Conservation (phyloP, 2,797 vertebrate species). For the Crenichthys baileyi region DNA sequence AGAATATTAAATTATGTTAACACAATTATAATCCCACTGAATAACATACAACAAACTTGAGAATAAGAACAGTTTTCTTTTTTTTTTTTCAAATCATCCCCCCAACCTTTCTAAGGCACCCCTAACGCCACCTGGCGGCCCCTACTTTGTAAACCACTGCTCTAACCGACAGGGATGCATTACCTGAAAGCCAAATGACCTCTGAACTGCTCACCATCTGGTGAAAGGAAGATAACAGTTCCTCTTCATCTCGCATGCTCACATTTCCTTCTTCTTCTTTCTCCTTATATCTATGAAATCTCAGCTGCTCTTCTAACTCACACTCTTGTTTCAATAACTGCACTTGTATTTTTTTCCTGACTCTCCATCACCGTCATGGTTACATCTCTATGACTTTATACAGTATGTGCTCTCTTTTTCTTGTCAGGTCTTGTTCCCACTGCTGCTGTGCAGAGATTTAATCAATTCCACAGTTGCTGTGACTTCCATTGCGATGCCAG, state of each 20-base stretch:
- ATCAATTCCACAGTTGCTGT: constrained; percentile 51
- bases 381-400: constrained; percentile 3
- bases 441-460: constrained; percentile 47
- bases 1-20: too few relatives aligned
- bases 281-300: neutral
- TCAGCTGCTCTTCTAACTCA: neutral
- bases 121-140: too few relatives aligned
- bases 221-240: constrained; percentile 12
- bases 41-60: too few relatives aligned
- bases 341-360: neutral
- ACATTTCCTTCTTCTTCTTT: neutral
- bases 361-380: neutral
- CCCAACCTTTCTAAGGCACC: too few relatives aligned
- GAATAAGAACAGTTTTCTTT: too few relatives aligned
- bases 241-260: constrained; percentile 8
- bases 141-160: too few relatives aligned
- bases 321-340: neutral
- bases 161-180: neutral
- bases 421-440: neutral
- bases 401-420: neutral
- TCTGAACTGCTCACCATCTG: constrained; percentile 24
- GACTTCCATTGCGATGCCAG: constrained; percentile 29
- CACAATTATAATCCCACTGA: too few relatives aligned
- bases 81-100: too few relatives aligned
- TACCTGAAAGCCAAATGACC: constrained; percentile 11